Percentiles rank a stretch among this genome's conserved stretches.
phyloP scores from a whole-genome alignment of 2,113 vertebrate species.

The Hoplias malabaricus region DNA sequence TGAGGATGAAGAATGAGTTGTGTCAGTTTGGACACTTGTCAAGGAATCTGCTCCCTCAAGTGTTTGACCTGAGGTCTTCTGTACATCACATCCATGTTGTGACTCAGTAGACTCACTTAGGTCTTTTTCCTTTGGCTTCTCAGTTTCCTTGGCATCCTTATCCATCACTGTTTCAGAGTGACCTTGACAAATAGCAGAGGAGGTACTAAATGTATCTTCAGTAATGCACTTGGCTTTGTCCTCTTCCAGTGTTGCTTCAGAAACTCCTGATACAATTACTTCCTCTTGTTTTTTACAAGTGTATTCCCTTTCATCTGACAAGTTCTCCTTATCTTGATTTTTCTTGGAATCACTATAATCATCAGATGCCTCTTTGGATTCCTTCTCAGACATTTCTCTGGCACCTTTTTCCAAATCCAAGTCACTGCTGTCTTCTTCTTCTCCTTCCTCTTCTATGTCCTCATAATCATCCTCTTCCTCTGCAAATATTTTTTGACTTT shows the following conservation, averaged over 20 bases:
- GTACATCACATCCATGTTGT: constrained; percentile 48
- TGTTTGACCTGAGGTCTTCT: constrained; percentile 51
- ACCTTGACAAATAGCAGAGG: neutral
- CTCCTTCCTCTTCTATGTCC: constrained; percentile 66
- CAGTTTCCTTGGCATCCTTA: constrained; percentile 36
- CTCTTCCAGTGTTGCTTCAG: neutral
- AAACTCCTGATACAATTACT: constrained; percentile 5
- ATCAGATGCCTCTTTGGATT: constrained; percentile 63
- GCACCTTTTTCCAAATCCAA: constrained; percentile 93
- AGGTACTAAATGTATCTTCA: constrained; percentile 25
- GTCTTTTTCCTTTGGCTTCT: constrained; percentile 46
- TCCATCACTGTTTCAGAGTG: constrained; percentile 16
- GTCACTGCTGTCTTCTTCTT: constrained; percentile 81
- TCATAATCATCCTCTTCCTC: constrained; percentile 71
- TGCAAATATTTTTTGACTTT: constrained; percentile 67
- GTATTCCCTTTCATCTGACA: neutral
- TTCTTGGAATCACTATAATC: constrained; percentile 44
- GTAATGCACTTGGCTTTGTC: constrained; percentile 4
- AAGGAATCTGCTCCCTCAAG: constrained; percentile 57
- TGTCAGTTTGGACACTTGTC: constrained; percentile 67
- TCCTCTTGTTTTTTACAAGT: constrained; percentile 26
- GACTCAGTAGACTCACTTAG: constrained; percentile 49
- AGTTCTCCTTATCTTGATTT: constrained; percentile 40
- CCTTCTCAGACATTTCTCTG: constrained; percentile 90
- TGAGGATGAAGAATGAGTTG: constrained; percentile 63